Evolutionary conservation across 1,140 invertebrate species (phyloP).

Genomic region (Mya arenaria): DNA sequence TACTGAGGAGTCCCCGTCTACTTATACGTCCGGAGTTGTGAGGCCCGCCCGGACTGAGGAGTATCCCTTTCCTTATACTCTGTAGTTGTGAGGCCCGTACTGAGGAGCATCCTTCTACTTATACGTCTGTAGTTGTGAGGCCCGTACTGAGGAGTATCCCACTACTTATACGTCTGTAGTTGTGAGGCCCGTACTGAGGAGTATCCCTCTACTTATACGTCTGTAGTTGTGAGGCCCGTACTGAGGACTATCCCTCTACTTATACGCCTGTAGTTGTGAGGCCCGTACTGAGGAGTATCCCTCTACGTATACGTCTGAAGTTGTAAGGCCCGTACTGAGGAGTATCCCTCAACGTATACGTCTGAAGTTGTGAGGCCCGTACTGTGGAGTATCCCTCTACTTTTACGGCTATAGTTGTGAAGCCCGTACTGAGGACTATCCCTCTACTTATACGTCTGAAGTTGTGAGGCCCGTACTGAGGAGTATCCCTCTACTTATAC

Average conservation of each 20-base stretch:
- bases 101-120: neutral
- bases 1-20: neutral
- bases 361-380: neutral
- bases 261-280: neutral
- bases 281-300: neutral
- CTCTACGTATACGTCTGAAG: neutral
- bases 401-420: neutral
- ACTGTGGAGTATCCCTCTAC: neutral
- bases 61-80: neutral
- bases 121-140: neutral
- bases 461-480: neutral
- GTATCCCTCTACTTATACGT: neutral
- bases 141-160: neutral
- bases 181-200: neutral
- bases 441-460: neutral
- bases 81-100: neutral
- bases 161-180: neutral
- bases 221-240: neutral
- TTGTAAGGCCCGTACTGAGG: neutral
- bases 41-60: neutral
- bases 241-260: neutral
- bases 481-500: neutral
- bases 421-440: neutral
- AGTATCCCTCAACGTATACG: neutral
- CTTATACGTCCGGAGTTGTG: neutral